Conservation (phyloP, 2,888 invertebrate genomes). For the Mayetiola destructor region DNA sequence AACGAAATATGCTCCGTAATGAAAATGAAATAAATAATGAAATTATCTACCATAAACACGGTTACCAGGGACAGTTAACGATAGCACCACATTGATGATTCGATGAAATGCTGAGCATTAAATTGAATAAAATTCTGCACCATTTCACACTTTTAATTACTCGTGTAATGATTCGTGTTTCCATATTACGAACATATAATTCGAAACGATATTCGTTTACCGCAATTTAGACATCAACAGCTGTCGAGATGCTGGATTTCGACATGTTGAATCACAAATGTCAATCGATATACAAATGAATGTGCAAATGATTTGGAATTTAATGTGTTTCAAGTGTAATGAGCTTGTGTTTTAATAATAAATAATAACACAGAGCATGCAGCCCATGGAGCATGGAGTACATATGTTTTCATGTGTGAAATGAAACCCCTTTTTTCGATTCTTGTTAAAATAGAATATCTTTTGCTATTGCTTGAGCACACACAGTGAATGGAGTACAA, state of each 20-base stretch:
- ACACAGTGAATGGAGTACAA: neutral
- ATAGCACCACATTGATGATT: constrained; percentile 10
- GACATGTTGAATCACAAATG: neutral
- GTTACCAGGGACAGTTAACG: constrained; percentile 1
- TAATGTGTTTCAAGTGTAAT: constrained; percentile 1
- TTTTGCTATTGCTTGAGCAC: neutral
- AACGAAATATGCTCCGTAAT: too few relatives aligned
- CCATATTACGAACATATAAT: neutral
- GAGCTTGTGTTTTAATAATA: constrained; percentile 9
- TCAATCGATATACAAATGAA: constrained; percentile 7
- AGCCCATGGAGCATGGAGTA: neutral
- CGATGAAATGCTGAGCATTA: neutral
- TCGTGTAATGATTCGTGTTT: neutral
- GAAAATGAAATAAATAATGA: too few relatives aligned
- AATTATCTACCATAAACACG: neutral
- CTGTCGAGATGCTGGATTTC: too few relatives aligned
- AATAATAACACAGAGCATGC: constrained; percentile 11
- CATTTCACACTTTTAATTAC: constrained; percentile 11
- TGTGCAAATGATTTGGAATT: neutral
- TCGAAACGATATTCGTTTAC: too few relatives aligned
- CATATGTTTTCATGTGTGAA: constrained; percentile 1
- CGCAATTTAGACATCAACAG: too few relatives aligned
- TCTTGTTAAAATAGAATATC: neutral
- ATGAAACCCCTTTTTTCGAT: neutral
- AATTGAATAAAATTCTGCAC: neutral